Base-by-base conservation (phyloP, 2,113 vertebrate species). In the Jaculus jaculus region DNA sequence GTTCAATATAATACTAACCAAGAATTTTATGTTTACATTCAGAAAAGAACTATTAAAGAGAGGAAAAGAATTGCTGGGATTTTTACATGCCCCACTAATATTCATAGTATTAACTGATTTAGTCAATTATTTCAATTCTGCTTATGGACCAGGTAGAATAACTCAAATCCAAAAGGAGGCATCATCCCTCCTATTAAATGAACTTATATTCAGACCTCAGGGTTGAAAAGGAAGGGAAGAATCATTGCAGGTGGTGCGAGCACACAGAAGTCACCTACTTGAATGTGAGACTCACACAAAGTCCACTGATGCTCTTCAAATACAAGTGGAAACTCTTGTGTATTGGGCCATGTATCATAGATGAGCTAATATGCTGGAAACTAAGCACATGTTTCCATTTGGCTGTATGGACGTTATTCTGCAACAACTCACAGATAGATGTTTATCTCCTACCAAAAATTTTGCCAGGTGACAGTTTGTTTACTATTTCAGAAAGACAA, bases 1-100 rank as follows among this genome's bases (percentile, higher is more conserved):
- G 12, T 21, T 69, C 74, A 63, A 58, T 92, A 82, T 90, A 82
- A 97, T 93, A 68, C 77, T 82, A 24, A 51, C 3, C 39, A 83
- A 77, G 2, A 96, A 13, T 11, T 90, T 85, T 87, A 3, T 71
- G 80, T 90, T 92, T 51, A 91, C 42, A 47, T 86, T 73, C 75
- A 94, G 34, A 94, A 91, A 96, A 60, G 18, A 94, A 82, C 58
- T 24, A 73, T 60, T 81, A 26, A 77, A 77, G 51, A 68, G 30
- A 88, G 0, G 0, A 2, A 71, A 34, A 39, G 13, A 54, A 54
- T 74, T 42, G 11, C 30, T 42, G 13, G 9, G 51, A 34, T 54
- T 63, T 10, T 75, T 84, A 68, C 79, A 86, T 32, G 18, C 1
- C 13, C 51, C 7, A 66, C 21, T 65, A 21, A 47, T 42, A 51